phyloP scores from a whole-genome alignment of 2,888 invertebrate species.

The Schizotus pectinicornis region DNA sequence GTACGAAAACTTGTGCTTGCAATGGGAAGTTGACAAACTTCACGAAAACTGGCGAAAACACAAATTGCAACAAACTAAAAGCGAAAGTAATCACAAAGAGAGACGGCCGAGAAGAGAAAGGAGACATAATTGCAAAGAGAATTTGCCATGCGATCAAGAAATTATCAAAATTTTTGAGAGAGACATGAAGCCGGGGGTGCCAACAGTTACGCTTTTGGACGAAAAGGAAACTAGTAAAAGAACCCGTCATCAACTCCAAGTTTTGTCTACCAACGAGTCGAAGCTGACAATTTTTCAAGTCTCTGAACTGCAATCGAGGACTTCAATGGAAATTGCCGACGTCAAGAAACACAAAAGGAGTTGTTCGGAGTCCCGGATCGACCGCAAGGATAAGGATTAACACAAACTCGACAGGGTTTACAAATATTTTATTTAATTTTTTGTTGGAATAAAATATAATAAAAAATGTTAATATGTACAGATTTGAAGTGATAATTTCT shows the following conservation, averaged over 20 bases:
- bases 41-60: slow-evolving; percentile 45
- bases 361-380: too few species aligned
- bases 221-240: slow-evolving; percentile 27
- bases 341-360: too few species aligned
- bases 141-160: slow-evolving; percentile 14
- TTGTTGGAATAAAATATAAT: too few species aligned
- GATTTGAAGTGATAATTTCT: not conserved
- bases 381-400: too few species aligned
- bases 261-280: slow-evolving; percentile 34
- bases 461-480: not conserved
- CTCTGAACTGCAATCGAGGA: slow-evolving; percentile 35
- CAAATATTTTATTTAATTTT: too few species aligned
- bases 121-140: slow-evolving; percentile 16
- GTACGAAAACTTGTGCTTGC: slow-evolving; percentile 56
- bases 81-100: slow-evolving; percentile 47
- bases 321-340: slow-evolving; percentile 5
- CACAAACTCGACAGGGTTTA: too few species aligned
- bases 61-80: slow-evolving; percentile 43
- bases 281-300: slow-evolving; percentile 43
- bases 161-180: slow-evolving; percentile 47
- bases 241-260: slow-evolving; percentile 10
- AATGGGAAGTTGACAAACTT: slow-evolving; percentile 52
- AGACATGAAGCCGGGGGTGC: slow-evolving; percentile 36
- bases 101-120: slow-evolving; percentile 30
- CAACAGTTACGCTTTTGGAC: slow-evolving; percentile 41